These are phyloP conservation scores for Lasioglossum calceatum DNA, from an alignment of 2,888 invertebrate genomes.

Conservation along the genomic window DNA sequence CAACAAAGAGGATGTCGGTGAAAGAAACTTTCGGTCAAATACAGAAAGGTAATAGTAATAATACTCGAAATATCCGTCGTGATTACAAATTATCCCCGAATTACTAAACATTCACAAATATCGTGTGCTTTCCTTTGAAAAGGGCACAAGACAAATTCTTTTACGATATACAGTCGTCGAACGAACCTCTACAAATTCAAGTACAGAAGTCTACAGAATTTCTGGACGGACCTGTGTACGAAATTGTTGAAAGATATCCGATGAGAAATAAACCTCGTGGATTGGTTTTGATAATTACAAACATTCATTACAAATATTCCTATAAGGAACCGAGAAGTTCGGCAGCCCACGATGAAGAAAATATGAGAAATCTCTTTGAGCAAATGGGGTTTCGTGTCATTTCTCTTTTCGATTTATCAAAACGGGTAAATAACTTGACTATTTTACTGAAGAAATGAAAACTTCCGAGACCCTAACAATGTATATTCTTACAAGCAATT, in stretches of 20 bases:
- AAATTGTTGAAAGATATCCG: conserved; percentile 73
- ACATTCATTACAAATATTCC: conserved; percentile 68
- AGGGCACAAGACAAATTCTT: conserved; percentile 62
- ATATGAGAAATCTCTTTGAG: conserved; percentile 76
- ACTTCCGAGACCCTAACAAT: conserved; percentile 1
- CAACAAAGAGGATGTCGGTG: neutral
- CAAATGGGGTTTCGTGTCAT: conserved; percentile 81
- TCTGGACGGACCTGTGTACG: conserved; percentile 66
- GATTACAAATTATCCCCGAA: neutral
- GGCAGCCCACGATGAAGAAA: conserved; percentile 75
- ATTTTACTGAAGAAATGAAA: neutral
- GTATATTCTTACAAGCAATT: conserved; percentile 73
- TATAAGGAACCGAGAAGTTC: conserved; percentile 61
- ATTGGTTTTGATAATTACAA: conserved; percentile 80
- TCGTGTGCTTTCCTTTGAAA: neutral
- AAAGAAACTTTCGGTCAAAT: neutral
- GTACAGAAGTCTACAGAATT: conserved; percentile 77
- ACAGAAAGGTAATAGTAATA: conserved; percentile 17
- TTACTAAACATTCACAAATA: neutral
- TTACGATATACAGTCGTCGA: conserved; percentile 57
- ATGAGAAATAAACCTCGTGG: conserved; percentile 82
- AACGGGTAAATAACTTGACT: conserved; percentile 66
- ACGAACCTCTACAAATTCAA: conserved; percentile 72
- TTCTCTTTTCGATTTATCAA: conserved; percentile 69
- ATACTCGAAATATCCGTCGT: neutral